A percentile compares a stretch with the other conserved stretches of the same genome.
These are phyloP conservation scores for Drosophila peninsularis DNA, from an alignment of 2,888 invertebrate species.

Conservation along the genomic window DNA sequence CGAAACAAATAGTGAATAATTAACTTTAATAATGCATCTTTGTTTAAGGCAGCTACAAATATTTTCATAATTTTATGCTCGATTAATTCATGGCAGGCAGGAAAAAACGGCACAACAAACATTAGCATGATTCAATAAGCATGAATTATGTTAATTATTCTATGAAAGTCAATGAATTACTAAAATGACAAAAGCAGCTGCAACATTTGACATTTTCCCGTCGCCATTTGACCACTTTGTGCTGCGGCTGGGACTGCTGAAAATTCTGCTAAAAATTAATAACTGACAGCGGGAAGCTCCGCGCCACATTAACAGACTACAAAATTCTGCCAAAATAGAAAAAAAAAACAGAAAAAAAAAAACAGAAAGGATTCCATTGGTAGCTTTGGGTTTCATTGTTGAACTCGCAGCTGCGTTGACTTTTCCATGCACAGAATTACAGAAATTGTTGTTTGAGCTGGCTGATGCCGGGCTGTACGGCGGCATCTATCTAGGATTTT, in stretches of 20 bases:
- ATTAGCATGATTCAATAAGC: slow-evolving; percentile 15
- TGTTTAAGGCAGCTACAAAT: slow-evolving; percentile 4
- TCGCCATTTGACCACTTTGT: slow-evolving; percentile 42
- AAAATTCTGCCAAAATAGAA: slow-evolving; percentile 11
- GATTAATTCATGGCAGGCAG: background rate
- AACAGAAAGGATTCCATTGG: slow-evolving; percentile 24
- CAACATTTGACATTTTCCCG: slow-evolving; percentile 34
- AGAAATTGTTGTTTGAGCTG: slow-evolving; percentile 39
- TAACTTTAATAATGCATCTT: slow-evolving; percentile 2
- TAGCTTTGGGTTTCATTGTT: slow-evolving; percentile 50
- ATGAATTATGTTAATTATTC: slow-evolving; percentile 11
- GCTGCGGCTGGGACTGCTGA: slow-evolving; percentile 24
- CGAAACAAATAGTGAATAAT: background rate
- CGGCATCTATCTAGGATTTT: slow-evolving; percentile 46
- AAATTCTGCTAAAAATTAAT: slow-evolving; percentile 45
- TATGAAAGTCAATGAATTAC: slow-evolving; percentile 13
- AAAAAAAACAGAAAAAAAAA: background rate
- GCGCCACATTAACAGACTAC: slow-evolving; percentile 28
- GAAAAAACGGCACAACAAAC: background rate
- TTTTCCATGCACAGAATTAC: slow-evolving; percentile 33
- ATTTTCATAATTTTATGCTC: slow-evolving; percentile 3
- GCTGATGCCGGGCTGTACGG: slow-evolving; percentile 22
- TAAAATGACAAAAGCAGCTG: slow-evolving; percentile 7
- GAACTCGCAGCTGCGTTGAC: slow-evolving; percentile 33
- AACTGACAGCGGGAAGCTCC: slow-evolving; percentile 38